Evolutionary conservation across 1,140 invertebrate species (phyloP), one percentile per base, ranked within the genome.

Genomic region (Drosophila ambigua): DNA sequence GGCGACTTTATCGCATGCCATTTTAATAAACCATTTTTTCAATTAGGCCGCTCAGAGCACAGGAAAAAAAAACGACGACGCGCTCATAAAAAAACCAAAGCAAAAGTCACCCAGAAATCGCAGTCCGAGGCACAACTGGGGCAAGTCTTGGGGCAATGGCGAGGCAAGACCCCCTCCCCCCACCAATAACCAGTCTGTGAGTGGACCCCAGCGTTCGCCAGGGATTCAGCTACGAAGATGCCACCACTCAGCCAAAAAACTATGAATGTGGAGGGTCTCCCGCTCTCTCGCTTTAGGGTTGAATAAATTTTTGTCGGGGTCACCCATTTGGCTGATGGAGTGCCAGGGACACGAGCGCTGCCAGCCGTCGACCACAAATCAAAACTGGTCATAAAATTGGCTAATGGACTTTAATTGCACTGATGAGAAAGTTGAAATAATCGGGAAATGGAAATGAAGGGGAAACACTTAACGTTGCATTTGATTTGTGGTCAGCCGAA

Each of bases 21-120:
- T 79, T 84, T 83, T 83, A 77, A 79, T 84, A 84, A 84, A 80
- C 80, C 72, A 79, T 84, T 82, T 85, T 85, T 85, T 85, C 82
- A 85, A 85, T 87, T 87, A 87, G 69, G 61, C 67, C 65, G 35
- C 54, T 58, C 45, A 48, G 46, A 51, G 74, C 45, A 20, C 20
- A 20, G 43, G 28, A 50, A 44, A 31, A 53, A 48, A 44, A 53
- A 44, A 50, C 41, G 23, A 15, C 11, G 20, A 68, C 64, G 63
- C 63, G 53, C 39, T 67, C 43, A 46, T 20, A 43, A 45, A 66
- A 45, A 66, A 66, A 66, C 62, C 46, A 45, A 50, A 43, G 24
- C 63, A 50, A 39, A 39, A 39, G 35, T 39, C 35, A 39, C 35
- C 35, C 35, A 39, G 35, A 11, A 39, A 39, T 24, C 23, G 46